These are phyloP conservation scores for Sarcophaga caerulescens DNA, from an alignment of 2,888 invertebrate genomes.

Conservation along the genomic window DNA sequence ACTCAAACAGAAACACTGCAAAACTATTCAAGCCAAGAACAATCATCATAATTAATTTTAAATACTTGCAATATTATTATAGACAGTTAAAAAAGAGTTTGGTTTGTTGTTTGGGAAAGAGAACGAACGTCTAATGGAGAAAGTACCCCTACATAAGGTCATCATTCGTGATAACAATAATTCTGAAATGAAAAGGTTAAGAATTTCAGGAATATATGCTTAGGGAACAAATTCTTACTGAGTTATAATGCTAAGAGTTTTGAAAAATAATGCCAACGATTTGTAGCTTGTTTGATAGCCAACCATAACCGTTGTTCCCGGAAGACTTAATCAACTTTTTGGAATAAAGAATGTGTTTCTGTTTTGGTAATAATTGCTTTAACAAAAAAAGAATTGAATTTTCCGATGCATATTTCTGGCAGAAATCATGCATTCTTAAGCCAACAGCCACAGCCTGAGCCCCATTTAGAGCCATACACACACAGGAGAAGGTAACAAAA, in stretches of 20 bases:
- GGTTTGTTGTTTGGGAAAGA: not conserved
- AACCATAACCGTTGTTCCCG: too few species aligned
- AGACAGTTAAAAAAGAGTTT: slow-evolving; percentile 28
- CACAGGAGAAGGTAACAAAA: slow-evolving; percentile 38
- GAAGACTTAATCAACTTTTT: slow-evolving; percentile 19
- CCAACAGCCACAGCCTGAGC: not conserved
- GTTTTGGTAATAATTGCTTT: slow-evolving; percentile 59
- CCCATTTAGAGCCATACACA: not conserved
- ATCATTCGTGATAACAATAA: too few species aligned
- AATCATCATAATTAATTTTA: slow-evolving; percentile 66
- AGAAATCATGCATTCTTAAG: not conserved
- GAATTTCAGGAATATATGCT: too few species aligned
- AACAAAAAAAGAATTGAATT: slow-evolving; percentile 52
- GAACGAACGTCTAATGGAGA: not conserved
- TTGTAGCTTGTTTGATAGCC: too few species aligned
- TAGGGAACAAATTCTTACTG: too few species aligned
- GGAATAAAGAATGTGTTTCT: slow-evolving; percentile 51
- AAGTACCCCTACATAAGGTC: slow-evolving; percentile 15
- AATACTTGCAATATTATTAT: slow-evolving; percentile 52
- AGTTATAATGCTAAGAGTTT: too few species aligned
- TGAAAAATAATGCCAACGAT: too few species aligned
- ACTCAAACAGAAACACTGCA: not conserved
- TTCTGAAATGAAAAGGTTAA: too few species aligned
- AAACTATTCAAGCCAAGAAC: slow-evolving; percentile 64
- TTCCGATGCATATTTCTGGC: not conserved